Evolutionary conservation across 2,113 vertebrate genomes (phyloP).

Genomic region (Gila orcuttii): DNA sequence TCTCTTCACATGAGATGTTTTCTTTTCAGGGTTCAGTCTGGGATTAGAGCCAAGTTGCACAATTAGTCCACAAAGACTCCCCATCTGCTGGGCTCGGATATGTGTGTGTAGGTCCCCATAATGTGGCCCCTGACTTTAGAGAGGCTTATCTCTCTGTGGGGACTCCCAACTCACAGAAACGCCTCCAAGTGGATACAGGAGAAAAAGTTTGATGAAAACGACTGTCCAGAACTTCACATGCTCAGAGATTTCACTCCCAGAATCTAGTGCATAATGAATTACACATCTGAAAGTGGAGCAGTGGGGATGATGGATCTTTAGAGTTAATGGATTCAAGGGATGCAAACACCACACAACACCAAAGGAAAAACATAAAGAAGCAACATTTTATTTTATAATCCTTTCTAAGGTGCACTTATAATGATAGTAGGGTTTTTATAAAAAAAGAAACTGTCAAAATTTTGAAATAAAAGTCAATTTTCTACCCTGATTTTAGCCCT

Average conservation of each 20-base stretch:
- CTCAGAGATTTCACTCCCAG: neutral
- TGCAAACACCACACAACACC: neutral
- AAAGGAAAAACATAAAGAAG: neutral
- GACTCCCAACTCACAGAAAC: conserved; percentile 27
- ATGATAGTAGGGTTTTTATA: neutral
- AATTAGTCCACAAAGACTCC: conserved; percentile 49
- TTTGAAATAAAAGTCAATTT: too few species aligned
- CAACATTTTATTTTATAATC: neutral
- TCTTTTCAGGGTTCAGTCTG: conserved; percentile 39
- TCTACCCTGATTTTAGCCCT: too few species aligned
- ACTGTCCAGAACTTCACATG: neutral
- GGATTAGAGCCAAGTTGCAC: conserved; percentile 55
- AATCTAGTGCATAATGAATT: neutral
- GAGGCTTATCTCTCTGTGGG: neutral
- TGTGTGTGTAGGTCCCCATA: conserved; percentile 3
- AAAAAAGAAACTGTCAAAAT: too few species aligned
- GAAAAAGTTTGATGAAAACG: neutral
- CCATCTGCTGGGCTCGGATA: conserved; percentile 53
- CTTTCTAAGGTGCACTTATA: too few species aligned
- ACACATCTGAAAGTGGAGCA: neutral
- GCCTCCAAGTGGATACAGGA: neutral
- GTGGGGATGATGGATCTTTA: neutral
- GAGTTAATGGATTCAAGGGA: neutral
- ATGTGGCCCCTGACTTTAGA: conserved; percentile 27
- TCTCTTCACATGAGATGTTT: conserved; percentile 55